These are phyloP conservation scores for Hydropsyche tenuis DNA, from an alignment of 1,140 invertebrate species.

Conservation along the genomic window DNA sequence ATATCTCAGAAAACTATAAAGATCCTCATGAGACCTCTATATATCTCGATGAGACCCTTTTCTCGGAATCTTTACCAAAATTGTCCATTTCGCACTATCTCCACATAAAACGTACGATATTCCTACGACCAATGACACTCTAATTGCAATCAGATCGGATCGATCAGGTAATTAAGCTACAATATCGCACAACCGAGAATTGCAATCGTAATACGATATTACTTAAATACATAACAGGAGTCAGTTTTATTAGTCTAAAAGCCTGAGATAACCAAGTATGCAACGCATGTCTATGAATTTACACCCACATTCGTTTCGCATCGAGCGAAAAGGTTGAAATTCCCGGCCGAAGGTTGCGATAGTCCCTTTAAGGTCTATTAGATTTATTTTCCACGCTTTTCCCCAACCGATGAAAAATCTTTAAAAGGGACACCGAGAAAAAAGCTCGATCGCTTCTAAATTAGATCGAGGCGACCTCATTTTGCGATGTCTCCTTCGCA, in stretches of 20 bases:
- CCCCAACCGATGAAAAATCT: background rate
- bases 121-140: background rate
- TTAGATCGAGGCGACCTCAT: slow-evolving; percentile 21
- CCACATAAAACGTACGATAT: slow-evolving; percentile 2
- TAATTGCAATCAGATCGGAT: too few relatives aligned
- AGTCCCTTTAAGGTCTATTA: slow-evolving; percentile 12
- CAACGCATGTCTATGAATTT: too few relatives aligned
- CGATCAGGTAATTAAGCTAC: too few relatives aligned
- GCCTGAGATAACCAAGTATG: too few relatives aligned
- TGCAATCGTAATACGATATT: too few relatives aligned
- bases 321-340: background rate
- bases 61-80: slow-evolving; percentile 14
- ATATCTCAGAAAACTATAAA: slow-evolving; percentile 29
- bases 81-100: background rate
- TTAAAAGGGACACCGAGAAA: background rate
- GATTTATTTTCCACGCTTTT: slow-evolving; percentile 12
- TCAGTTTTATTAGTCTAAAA: too few relatives aligned
- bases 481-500: slow-evolving; percentile 4
- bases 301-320: background rate
- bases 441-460: slow-evolving; percentile 6
- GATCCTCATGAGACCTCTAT: slow-evolving; percentile 23
- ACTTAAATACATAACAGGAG: too few relatives aligned
- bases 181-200: too few relatives aligned
- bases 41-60: slow-evolving; percentile 26
- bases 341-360: background rate